phyloP scores from a whole-genome alignment of 2,888 invertebrate species.

The Nomada fabriciana region DNA sequence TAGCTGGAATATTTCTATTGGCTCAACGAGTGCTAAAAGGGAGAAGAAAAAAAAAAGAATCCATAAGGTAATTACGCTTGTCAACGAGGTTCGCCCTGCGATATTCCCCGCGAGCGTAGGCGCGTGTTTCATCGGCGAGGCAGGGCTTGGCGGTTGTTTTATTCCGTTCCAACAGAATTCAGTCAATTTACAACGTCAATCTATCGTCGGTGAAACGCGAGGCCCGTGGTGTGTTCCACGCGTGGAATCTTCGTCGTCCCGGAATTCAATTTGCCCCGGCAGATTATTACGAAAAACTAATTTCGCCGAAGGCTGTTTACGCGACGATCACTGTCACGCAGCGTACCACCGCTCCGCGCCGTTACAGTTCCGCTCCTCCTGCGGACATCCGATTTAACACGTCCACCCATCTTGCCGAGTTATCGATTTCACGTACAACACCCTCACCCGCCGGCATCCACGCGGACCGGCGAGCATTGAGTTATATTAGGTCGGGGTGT shows the following conservation, averaged over 20 bases:
- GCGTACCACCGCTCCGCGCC: not conserved
- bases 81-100: not conserved
- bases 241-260: not conserved
- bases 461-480: slow-evolving; percentile 16
- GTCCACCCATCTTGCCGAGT: slow-evolving; percentile 46
- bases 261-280: slow-evolving; percentile 22
- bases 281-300: slow-evolving; percentile 37
- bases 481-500: slow-evolving; percentile 24
- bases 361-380: slow-evolving; percentile 10
- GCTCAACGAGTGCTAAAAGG: too few relatives aligned
- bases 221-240: not conserved
- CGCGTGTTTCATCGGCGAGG: not conserved
- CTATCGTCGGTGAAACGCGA: not conserved
- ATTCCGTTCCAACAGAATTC: not conserved
- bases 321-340: slow-evolving; percentile 10
- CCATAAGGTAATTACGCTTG: not conserved
- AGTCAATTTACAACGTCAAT: slow-evolving; percentile 34
- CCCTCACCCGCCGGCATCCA: not conserved
- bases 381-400: slow-evolving; percentile 50
- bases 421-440: slow-evolving; percentile 48
- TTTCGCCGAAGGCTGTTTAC: slow-evolving; percentile 32
- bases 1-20: not conserved
- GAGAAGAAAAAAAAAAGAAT: not conserved
- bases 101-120: not conserved
- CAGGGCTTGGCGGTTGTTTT: not conserved